Evolutionary conservation across 2,797 vertebrate genomes (phyloP).

Genomic region (Pseudocheirus occidentalis): DNA sequence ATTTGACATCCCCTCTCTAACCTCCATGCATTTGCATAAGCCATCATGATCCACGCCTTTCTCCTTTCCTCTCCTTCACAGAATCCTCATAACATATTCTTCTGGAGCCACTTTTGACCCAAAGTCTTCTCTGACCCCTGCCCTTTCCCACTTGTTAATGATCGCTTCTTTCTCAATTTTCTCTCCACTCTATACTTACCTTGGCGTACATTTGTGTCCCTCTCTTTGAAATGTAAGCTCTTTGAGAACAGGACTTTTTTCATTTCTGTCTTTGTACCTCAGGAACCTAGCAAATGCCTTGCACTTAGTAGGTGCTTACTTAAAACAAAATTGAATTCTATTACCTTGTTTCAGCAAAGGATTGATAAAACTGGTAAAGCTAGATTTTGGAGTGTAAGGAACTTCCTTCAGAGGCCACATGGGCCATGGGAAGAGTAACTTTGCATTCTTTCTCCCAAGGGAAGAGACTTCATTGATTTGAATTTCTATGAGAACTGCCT

Average conservation of each 20-base stretch:
- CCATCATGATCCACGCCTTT: not conserved
- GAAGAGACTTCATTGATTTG: not conserved
- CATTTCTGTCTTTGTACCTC: not conserved
- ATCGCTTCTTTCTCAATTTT: not conserved
- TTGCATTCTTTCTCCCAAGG: not conserved
- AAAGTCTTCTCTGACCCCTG: not conserved
- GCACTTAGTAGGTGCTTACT: not conserved
- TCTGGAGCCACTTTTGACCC: not conserved
- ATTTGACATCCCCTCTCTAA: not conserved
- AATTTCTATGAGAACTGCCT: not conserved
- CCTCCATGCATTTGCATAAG: not conserved
- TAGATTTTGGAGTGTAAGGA: not conserved
- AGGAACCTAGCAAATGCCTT: not conserved
- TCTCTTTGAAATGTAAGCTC: not conserved
- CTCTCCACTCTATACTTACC: not conserved
- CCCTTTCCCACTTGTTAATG: not conserved
- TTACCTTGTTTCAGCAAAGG: not conserved
- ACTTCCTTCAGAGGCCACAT: not conserved
- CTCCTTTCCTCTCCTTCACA: not conserved
- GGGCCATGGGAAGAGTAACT: not conserved
- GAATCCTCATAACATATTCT: not conserved
- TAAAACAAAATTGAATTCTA: not conserved
- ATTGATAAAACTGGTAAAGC: not conserved
- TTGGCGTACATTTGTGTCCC: not conserved
- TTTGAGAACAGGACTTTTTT: too few species aligned